Base-by-base conservation (phyloP, 2,888 invertebrate genomes). In the Agrypnus murinus region DNA sequence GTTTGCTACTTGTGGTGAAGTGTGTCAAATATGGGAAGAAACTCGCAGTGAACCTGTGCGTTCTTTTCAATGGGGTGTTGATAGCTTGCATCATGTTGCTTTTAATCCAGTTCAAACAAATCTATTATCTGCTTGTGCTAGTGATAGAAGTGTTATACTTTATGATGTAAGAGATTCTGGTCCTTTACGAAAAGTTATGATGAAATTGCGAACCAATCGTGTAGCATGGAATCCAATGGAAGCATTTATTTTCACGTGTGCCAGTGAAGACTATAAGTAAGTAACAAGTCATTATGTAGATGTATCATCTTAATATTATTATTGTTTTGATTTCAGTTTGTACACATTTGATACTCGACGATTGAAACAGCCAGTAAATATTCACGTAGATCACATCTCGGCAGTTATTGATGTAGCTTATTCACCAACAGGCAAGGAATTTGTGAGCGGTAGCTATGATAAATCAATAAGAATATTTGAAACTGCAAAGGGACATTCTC, bases 161-260 rank as follows among this genome's bases (percentile, higher is more conserved):
- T 98, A 99, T 85, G 99, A 99, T 85, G 93, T 93, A 72, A 89
- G 99, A 78, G 96, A 96, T 79, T 90, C 92, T 4, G 93, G 93
- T 1, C 97, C 98, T 0, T 83, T 99, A 40, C 88, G 97, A 74
- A 98, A 96, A 88, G 91, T 97, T 62, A 89, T 94, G 0, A 90
- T 99, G 88, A 93, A 93, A 77, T 87, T 99, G 82, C 90, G 93
- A 77, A 92, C 94, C 8, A 99, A 99, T 88, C 92, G 93, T 68
- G 82, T 99, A n/a, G 90, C 93, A 1, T 99, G 99, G 99, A 99
- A 99, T 89, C 99, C 99, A 0, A 97, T 99, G 96, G 99, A 99
- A 86, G 96, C 99, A 0, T 98, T 94, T 82, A 92, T 93, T 74
- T 99, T 99, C 81, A 98, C 97, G 5, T 95, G 93, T 48, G 99